Conservation (phyloP, 2,888 invertebrate genomes). For the Cryptus armator region DNA sequence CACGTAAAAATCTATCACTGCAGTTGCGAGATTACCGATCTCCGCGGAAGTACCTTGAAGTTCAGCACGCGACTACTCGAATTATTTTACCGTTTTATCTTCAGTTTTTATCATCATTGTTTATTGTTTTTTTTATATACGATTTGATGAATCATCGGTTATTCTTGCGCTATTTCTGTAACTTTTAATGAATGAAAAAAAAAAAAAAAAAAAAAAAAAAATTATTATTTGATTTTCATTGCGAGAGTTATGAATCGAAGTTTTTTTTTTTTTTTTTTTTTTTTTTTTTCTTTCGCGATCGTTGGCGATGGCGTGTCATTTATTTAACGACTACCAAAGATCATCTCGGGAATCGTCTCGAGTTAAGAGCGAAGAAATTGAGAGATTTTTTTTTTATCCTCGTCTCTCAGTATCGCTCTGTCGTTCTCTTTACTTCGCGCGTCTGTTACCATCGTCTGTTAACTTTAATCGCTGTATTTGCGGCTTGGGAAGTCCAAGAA, state of each 20-base stretch:
- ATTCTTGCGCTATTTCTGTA: not conserved
- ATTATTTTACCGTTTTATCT: not conserved
- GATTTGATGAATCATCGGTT: not conserved
- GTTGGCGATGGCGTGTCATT: not conserved
- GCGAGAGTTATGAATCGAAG: not conserved
- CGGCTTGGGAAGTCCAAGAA: conserved; percentile 36
- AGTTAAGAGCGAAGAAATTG: conserved; percentile 13
- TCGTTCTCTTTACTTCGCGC: not conserved
- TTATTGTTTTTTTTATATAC: not conserved
- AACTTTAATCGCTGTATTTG: conserved; percentile 49
- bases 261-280: not conserved
- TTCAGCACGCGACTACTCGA: not conserved
- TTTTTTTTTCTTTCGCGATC: not conserved
- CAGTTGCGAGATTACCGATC: not conserved
- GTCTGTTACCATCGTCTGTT: not conserved
- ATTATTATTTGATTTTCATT: not conserved
- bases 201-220: not conserved
- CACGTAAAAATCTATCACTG: conserved; percentile 7
- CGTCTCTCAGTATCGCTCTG: not conserved
- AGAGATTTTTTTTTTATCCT: conserved; percentile 11
- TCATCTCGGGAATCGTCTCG: not conserved
- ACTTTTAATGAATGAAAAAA: not conserved
- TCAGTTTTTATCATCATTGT: conserved; percentile 6
- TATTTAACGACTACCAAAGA: conserved; percentile 39
- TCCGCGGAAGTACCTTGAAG: conserved; percentile 5